phyloP scores from a whole-genome alignment of 2,888 invertebrate species.

The Druceiella hillmani region DNA sequence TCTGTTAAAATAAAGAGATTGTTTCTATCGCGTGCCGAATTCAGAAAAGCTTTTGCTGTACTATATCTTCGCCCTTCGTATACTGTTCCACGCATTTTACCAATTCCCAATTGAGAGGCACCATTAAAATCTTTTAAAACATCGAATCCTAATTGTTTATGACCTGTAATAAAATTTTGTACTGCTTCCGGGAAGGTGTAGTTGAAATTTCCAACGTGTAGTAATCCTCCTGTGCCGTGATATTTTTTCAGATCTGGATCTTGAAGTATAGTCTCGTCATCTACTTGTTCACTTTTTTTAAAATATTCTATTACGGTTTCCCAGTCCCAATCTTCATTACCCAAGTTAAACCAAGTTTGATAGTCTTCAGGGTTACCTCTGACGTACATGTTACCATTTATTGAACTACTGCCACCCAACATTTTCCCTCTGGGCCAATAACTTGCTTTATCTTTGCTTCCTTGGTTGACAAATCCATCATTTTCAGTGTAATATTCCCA shows the following conservation, averaged over 20 bases:
- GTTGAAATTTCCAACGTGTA: slow-evolving; percentile 46
- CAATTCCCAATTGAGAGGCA: slow-evolving; percentile 48
- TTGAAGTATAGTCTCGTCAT: slow-evolving; percentile 38
- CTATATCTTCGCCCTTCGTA: slow-evolving; percentile 50
- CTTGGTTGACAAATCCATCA: slow-evolving; percentile 34
- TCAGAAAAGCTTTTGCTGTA: slow-evolving; percentile 48
- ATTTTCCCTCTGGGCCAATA: slow-evolving; percentile 43
- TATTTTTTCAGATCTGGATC: slow-evolving; percentile 34
- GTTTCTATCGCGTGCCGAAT: slow-evolving; percentile 31
- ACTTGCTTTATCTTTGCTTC: slow-evolving; percentile 30
- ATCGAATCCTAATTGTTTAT: slow-evolving; percentile 45
- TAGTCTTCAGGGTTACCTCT: slow-evolving; percentile 40
- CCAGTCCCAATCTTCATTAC: slow-evolving; percentile 44
- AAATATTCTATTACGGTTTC: slow-evolving; percentile 36
- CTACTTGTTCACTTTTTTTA: slow-evolving; percentile 40
- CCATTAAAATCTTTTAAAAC: slow-evolving; percentile 41
- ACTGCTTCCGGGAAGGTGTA: slow-evolving; percentile 35
- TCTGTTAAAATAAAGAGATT: slow-evolving; percentile 39
- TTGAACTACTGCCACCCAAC: slow-evolving; percentile 42
- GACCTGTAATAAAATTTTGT: slow-evolving; percentile 36
- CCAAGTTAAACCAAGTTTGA: slow-evolving; percentile 34
- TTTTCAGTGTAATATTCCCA: slow-evolving; percentile 40
- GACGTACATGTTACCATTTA: slow-evolving; percentile 42
- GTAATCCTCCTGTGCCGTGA: slow-evolving; percentile 47
- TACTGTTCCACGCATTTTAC: slow-evolving; percentile 46